These are phyloP conservation scores for Rhopilema esculentum DNA, from an alignment of 30 jellyfish, hydroid and myxozoan species.

Conservation along the genomic window DNA sequence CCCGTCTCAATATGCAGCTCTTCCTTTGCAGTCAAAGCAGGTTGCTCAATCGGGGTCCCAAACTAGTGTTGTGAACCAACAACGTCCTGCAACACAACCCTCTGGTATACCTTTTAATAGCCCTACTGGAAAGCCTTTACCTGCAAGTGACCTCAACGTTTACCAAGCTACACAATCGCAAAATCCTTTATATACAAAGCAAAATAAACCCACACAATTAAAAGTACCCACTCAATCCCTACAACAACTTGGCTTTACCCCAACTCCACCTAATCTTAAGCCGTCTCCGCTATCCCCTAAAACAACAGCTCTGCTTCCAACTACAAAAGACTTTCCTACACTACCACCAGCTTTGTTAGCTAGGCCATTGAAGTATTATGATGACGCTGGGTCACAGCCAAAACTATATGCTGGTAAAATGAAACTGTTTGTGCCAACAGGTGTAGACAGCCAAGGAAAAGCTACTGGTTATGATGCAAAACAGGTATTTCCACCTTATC, in stretches of 20 bases:
- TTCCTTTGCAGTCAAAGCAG: not conserved
- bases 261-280: not conserved
- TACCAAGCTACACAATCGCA: not conserved
- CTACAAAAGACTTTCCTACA: conserved; percentile 49
- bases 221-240: not conserved
- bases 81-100: not conserved
- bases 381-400: conserved; percentile 65
- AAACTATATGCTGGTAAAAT: conserved; percentile 95
- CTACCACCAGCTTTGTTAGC: conserved; percentile 78
- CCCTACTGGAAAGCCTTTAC: not conserved
- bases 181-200: not conserved
- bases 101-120: not conserved
- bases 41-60: not conserved
- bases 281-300: not conserved
- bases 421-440: conserved; percentile 80
- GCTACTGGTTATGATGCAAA: conserved; percentile 50
- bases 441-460: conserved; percentile 42
- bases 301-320: conserved; percentile 21
- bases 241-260: not conserved
- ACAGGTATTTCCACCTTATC: conserved; percentile 68
- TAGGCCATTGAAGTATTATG: conserved; percentile 85
- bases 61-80: not conserved
- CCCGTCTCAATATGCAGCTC: not conserved
- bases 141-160: not conserved
- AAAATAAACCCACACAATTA: no score